Base-by-base conservation (phyloP, 1,140 invertebrate species). In the Euglossa dilemma region DNA sequence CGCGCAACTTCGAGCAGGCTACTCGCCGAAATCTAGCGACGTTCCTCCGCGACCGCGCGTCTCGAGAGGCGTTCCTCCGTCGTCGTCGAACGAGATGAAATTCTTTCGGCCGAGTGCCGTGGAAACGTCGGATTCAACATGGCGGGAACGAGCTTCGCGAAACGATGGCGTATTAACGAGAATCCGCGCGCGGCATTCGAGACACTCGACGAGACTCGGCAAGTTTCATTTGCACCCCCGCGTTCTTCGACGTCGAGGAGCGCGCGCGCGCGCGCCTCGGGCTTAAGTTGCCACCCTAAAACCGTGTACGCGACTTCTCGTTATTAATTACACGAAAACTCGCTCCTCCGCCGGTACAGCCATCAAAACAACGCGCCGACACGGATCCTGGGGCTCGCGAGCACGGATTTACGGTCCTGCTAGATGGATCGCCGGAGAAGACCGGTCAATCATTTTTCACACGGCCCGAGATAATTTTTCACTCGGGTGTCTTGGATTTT, bases 281-380 rank as follows among this genome's bases (percentile, higher is more conserved):
- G 50, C 25, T 64, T 56, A 74, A 80, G 28, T 11, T 56, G 79
- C 79, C 70, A 74, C 59, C 79, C 66, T 18, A 20, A 63, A 45
- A 63, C 57, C 59, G 70, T 80, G 79, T 64, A 64, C 70, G 47
- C 79, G 79, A 80, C 70, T 80, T 74, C 79, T 64, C 70, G 79
- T 80, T 80, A 80, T 80, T 80, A 80, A 80, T 80, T 80, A 80
- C 70, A 64, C 50, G 69, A 66, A 54, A 80, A 64, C 70, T 74
- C 47, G 50, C 71, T 45, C 45, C 28, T 52, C 9, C 18, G 5
- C 23, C 20, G 20, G 25, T 64, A 57, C 64, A 28, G 64, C 79
- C 70, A 80, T 74, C 79, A 64, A 74, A 80, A 80, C 79, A 80
- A 74, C 23, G 36, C 36, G 18, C 79, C 59, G 70, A 80, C 79